Conservation (phyloP, 2,888 invertebrate species). For the Tanytarsus gracilentus region DNA sequence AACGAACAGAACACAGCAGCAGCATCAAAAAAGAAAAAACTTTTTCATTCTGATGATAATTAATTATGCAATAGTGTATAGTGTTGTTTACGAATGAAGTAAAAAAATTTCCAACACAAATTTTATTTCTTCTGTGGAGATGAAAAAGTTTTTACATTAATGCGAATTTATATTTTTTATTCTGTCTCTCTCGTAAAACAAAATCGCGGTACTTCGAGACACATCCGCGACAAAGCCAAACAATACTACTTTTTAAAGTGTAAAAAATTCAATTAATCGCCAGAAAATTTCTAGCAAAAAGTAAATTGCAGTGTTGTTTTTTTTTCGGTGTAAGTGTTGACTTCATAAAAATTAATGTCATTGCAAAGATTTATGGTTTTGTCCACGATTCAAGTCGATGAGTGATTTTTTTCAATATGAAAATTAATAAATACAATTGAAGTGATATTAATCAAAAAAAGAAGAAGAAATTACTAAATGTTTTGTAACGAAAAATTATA, state of each 20-base stretch:
- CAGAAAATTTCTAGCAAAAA: neutral
- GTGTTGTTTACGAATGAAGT: neutral
- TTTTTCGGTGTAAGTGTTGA: conserved; percentile 27
- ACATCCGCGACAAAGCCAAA: conserved; percentile 8
- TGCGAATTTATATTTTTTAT: neutral
- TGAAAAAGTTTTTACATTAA: no score
- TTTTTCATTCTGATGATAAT: conserved; percentile 7
- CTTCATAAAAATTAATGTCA: neutral
- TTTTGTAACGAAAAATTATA: neutral
- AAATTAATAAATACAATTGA: neutral
- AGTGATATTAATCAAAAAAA: conserved; percentile 11
- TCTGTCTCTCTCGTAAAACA: neutral
- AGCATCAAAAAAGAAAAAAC: neutral
- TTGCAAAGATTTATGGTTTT: neutral
- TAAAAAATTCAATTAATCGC: conserved; percentile 7
- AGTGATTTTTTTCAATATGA: no score
- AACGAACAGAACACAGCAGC: neutral
- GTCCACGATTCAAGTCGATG: no score
- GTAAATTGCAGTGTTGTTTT: conserved; percentile 14
- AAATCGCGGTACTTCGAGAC: conserved; percentile 7
- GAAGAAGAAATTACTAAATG: neutral
- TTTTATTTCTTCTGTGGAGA: neutral
- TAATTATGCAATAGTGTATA: conserved; percentile 21
- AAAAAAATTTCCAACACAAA: neutral
- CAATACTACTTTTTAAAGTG: conserved; percentile 1